phyloP scores from a whole-genome alignment of 2,888 invertebrate genomes.

The Charanyca ferruginea region DNA sequence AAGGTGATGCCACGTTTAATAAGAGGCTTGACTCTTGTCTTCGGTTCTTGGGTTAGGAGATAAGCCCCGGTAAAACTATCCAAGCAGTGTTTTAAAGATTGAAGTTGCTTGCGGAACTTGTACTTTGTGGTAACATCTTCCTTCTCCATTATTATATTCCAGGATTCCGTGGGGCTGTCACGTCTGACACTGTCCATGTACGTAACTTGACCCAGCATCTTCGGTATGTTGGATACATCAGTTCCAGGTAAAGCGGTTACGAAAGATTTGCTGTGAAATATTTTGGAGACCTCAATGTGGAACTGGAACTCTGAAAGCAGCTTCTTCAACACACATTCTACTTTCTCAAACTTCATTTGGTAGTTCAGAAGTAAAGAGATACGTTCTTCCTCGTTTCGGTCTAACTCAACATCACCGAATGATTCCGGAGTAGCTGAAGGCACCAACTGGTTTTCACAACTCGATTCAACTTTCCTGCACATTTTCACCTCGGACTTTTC shows the following conservation, averaged over 20 bases:
- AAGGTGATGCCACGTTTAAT: conserved; percentile 65
- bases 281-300: conserved; percentile 85
- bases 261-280: conserved; percentile 78
- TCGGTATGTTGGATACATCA: conserved; percentile 70
- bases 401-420: conserved; percentile 83
- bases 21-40: conserved; percentile 42
- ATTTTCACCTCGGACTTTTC: conserved; percentile 76
- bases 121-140: conserved; percentile 77
- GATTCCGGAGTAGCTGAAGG: conserved; percentile 81
- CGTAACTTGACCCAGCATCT: conserved; percentile 68
- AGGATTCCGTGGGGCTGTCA: conserved; percentile 74
- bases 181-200: conserved; percentile 70
- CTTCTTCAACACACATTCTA: conserved; percentile 79
- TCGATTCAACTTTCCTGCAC: conserved; percentile 80
- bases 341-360: conserved; percentile 80
- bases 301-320: conserved; percentile 83
- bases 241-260: conserved; percentile 70
- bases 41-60: conserved; percentile 66
- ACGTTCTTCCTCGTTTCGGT: conserved; percentile 82
- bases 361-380: conserved; percentile 77
- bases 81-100: conserved; percentile 78
- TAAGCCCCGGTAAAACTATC: conserved; percentile 77
- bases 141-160: conserved; percentile 83
- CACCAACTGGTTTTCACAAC: conserved; percentile 63
- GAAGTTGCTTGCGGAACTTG: conserved; percentile 79